Evolutionary conservation across 2,888 invertebrate genomes (phyloP), one percentile per base, ranked within the genome.

Genomic region (Gerosis bhagava): DNA sequence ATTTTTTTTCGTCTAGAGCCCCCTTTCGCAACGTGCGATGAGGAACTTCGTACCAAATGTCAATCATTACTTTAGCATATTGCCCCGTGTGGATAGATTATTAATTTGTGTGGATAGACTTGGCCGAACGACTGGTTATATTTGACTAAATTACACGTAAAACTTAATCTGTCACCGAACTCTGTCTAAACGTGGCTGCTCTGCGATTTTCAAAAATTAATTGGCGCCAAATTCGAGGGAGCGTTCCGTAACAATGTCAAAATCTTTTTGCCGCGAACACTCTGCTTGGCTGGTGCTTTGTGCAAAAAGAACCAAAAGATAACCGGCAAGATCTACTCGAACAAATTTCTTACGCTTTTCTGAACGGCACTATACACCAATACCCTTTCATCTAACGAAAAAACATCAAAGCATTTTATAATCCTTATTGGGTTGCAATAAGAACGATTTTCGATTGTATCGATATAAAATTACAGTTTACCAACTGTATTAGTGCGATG

Each of bases 321-420:
- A 51, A 55, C 60, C 66, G 53, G 62, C 65, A 74, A 77, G 71
- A 71, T 60, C 62, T 56, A 60, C 63, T 58, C 64, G 71, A 83
- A 84, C 84, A 84, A 84, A 84, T 84, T 86, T 84, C 81, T 83
- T 83, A 76, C 72, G 78, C 73, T 75, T 76, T 77, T 75, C 79
- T 70, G 73, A 68, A 66, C 70, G 53, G 26, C 60, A 61, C 63
- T 62, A 54, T 56, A 57, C 55, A 53, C 41, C 53, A 49, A 54
- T 25, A 10, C 48, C 53, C 54, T 54, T 57, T 47, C 36, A 42
- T n/a, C n/a, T n/a, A n/a, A n/a, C n/a, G n/a, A n/a, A 37, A n/a
- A 16, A 24, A 7, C 15, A 7, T 12, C 29, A 15, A 35, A 25
- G 13, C 3, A 11, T 28, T n/a, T 10, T 1, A 12, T 11, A 1